Percentiles rank a stretch among this genome's conserved stretches.
phyloP scores from a whole-genome alignment of 2,113 vertebrate species.

The Camelus bactrianus region DNA sequence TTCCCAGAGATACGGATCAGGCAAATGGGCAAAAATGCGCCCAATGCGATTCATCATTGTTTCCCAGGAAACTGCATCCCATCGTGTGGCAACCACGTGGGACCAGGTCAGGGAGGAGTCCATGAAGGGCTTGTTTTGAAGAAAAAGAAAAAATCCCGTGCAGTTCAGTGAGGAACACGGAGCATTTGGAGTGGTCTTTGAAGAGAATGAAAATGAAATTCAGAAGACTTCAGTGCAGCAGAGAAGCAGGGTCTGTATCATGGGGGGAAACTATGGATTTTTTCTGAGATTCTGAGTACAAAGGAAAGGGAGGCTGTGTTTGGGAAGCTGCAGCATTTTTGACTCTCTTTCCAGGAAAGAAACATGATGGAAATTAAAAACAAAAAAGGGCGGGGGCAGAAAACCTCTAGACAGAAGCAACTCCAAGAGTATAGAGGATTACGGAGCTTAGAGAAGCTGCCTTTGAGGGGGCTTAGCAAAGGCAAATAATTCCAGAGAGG shows the following conservation, averaged over 20 bases:
- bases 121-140: not conserved
- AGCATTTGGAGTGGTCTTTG: not conserved
- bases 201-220: slow-evolving; percentile 35
- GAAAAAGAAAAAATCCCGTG: not conserved
- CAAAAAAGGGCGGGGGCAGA: slow-evolving; percentile 43
- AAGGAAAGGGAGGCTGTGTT: not conserved
- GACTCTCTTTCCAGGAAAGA: slow-evolving; percentile 76
- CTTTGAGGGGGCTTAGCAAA: slow-evolving; percentile 67
- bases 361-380: slow-evolving; percentile 76
- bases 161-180: not conserved
- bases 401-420: slow-evolving; percentile 52
- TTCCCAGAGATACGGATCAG: not conserved
- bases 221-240: not conserved
- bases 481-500: slow-evolving; percentile 67
- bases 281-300: not conserved
- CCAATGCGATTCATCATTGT: not conserved
- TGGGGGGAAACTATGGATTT: not conserved
- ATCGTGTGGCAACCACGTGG: not conserved
- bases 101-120: not conserved
- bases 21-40: not conserved
- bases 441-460: slow-evolving; percentile 73
- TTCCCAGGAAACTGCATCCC: slow-evolving; percentile 10
- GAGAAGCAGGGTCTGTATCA: not conserved
- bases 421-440: not conserved
- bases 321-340: slow-evolving; percentile 64